Base-by-base conservation (phyloP, 2,797 vertebrate genomes). In the Lycodopsis pacificus region DNA sequence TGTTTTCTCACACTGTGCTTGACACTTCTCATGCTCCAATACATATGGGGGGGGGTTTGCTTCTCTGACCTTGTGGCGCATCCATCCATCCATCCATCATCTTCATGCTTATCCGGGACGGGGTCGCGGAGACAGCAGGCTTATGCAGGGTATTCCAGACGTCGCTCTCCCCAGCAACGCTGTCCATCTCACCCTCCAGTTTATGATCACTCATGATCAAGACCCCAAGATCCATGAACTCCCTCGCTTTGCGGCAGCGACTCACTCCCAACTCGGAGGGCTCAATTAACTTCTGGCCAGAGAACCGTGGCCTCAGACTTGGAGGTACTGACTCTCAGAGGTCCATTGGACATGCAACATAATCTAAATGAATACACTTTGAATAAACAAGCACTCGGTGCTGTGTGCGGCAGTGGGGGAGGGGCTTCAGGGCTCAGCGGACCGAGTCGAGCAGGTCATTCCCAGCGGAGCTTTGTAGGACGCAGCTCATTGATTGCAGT, bases 1-100 rank as follows among this genome's bases (percentile, higher is more conserved):
- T 73, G 22, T 68, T 77, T 40, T 22, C 77, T 70, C 71, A 53
- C 61, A 73, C 48, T 59, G 67, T 69, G 56, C 65, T 81, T 42
- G 36, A 82, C 73, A 58, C 40, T 27, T 82, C 57, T 44, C 56
- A 54, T 71, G 63, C 78, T 83, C 58, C n/a, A 30, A 17, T 48
- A 65, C 71, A 76, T 69, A 17, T 58, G 66, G 69, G 74, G 66
- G 69, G 74, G 76, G 42, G 51, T 68, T 81, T 71, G 67, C 71
- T 74, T 76, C 65, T 77, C 36, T 85, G 81, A 83, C 86, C 84
- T 77, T 83, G 56, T 84, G 71, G 76, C 78, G 57, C 59, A 72
- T 62, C 34, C 57, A 59, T 59, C 97, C 57, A 59, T 59, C 97
- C 97, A 0, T 96, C 96, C 97, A 98, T 97, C 46, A 54, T 54